phyloP scores from a whole-genome alignment of 1,140 invertebrate genomes.

The Aphidius gifuensis region DNA sequence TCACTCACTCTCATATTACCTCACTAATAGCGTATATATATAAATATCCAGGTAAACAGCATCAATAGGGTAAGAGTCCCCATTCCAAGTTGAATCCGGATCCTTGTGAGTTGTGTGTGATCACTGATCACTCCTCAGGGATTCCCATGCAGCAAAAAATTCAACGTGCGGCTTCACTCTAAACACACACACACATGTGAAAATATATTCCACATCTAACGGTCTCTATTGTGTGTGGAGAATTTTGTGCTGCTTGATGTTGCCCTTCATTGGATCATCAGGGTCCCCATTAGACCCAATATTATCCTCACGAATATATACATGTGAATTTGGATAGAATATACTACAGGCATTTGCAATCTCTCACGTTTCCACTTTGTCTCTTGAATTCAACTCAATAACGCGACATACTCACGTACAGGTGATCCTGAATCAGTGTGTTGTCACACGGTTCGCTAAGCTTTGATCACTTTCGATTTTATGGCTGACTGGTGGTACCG shows the following conservation, averaged over 20 bases:
- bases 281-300: conserved; percentile 1
- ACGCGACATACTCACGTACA: background rate
- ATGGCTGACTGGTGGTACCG: no score
- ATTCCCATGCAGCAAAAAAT: conserved; percentile 11
- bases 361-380: conserved; percentile 8
- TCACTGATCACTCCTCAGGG: conserved; percentile 10
- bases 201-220: conserved; percentile 21
- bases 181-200: no score
- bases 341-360: background rate
- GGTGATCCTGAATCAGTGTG: conserved; percentile 20
- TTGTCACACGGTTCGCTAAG: conserved; percentile 13
- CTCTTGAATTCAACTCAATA: conserved; percentile 1
- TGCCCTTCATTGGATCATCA: background rate
- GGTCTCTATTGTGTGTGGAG: conserved; percentile 26
- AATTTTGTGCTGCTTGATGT: background rate
- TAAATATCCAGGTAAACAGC: no score
- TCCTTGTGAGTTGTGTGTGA: background rate
- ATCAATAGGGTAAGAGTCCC: no score
- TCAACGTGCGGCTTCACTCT: no score
- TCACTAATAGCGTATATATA: no score
- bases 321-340: no score
- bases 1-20: no score
- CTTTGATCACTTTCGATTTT: no score
- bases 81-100: background rate
- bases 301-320: background rate